A percentile compares a stretch with the other conserved stretches of the same genome.
phyloP scores from a whole-genome alignment of 2,888 invertebrate species.

The Gastracanthus pulcherrimus region DNA sequence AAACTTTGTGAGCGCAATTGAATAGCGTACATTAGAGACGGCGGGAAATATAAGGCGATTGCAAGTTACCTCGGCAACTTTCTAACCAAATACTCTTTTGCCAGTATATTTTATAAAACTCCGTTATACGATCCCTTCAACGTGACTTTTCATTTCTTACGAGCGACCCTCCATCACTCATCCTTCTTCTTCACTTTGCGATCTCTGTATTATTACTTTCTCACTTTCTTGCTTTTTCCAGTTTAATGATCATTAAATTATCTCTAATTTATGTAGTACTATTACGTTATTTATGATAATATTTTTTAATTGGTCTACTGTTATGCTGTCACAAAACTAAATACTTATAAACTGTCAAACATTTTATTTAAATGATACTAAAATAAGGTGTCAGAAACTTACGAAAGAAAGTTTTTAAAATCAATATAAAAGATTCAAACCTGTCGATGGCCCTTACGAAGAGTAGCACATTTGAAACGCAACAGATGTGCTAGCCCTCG shows the following conservation, averaged over 20 bases:
- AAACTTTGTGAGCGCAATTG: constrained; percentile 14
- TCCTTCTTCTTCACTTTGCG: neutral
- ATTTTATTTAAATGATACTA: neutral
- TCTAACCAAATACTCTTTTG: neutral
- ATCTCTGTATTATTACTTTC: neutral
- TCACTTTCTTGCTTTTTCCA: neutral
- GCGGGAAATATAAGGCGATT: constrained; percentile 4
- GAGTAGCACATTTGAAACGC: no score
- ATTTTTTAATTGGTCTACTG: neutral
- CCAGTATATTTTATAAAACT: neutral
- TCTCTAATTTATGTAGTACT: neutral
- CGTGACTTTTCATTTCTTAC: constrained; percentile 23
- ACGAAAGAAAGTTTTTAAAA: neutral
- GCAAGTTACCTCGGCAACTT: neutral
- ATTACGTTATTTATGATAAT: neutral
- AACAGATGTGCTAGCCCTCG: no score
- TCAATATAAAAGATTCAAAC: neutral
- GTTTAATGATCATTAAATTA: neutral
- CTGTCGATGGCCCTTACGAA: no score
- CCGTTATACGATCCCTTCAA: neutral
- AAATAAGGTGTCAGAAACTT: neutral
- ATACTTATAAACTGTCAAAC: neutral
- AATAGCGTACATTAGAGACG: neutral
- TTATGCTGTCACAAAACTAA: neutral
- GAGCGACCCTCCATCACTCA: neutral